Evolutionary conservation across 2,113 vertebrate species (phyloP), one percentile per base, ranked within the genome.

Genomic region (Pelmatolapia mariae): DNA sequence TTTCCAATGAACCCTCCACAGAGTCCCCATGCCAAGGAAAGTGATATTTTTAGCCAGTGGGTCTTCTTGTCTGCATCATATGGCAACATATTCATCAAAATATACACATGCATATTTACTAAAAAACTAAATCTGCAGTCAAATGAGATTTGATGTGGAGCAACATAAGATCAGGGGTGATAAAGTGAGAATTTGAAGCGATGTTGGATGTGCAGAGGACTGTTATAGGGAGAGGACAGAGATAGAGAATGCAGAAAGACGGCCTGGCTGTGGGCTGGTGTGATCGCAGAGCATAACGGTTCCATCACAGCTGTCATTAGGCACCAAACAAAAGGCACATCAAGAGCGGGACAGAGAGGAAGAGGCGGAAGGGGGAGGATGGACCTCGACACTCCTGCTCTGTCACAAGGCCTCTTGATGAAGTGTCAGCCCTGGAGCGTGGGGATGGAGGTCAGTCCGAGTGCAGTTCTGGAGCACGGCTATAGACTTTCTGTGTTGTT

Each of bases 1-100:
- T 95, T 96, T 95, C 93, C 92, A 95, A 95, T 95, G 93, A 96
- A 95, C 95, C 96, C 94, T 92, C 92, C 94, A 94, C 95, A 96
- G 94, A 93, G 94, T 96, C 96, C 93, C 94, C 93, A 90, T 86
- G 87, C 87, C 90, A 89, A 86, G 86, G 93, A 95, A 92, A 93
- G 93, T 91, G 3, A 93, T 95, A 94, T 94, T 94, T 94, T 92
- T 91, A 93, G 87, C 89, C 83, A 57, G 56, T 63, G 66, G 80
- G 57, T 85, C 86, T 92, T 86, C 83, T 82, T 73, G 50, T 89
- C 90, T 89, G 83, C 54, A 86, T 66, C 85, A 33, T 91, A 86
- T 86, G 33, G 79, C 52, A 80, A 66, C 76, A 86, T 78, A 40
- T 83, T 63, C 85, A 93, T 66, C 81, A 71, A 78, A 45, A 89